Conservation (phyloP, 2,113 vertebrate species). For the Callaeas wilsoni region DNA sequence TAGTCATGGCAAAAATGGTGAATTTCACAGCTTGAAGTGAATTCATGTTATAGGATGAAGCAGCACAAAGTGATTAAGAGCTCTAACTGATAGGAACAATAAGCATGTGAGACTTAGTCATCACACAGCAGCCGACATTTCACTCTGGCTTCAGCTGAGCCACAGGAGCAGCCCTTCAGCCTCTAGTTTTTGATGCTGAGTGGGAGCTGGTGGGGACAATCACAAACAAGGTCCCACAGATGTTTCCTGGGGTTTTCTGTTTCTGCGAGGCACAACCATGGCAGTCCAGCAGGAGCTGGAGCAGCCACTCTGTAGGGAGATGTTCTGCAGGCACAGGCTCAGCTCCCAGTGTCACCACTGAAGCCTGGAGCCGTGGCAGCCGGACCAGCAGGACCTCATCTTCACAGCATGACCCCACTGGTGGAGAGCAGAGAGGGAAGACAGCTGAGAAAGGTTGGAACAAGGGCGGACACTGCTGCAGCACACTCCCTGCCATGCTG, state of each 20-base stretch:
- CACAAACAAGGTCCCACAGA: neutral
- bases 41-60: slow-evolving; percentile 28
- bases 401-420: neutral
- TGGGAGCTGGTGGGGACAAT: neutral
- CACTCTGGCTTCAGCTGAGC: neutral
- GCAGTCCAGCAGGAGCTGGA: neutral
- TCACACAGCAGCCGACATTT: neutral
- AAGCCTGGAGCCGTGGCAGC: neutral
- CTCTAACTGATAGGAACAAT: slow-evolving; percentile 40
- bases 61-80: slow-evolving; percentile 49
- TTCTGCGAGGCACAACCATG: neutral
- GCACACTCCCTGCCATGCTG: neutral
- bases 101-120: slow-evolving; percentile 56
- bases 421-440: neutral
- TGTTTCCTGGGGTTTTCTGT: neutral
- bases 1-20: slow-evolving; percentile 49
- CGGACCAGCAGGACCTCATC: neutral
- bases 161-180: neutral
- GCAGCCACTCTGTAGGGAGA: neutral
- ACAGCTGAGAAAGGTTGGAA: neutral
- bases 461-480: neutral
- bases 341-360: fast-evolving
- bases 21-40: slow-evolving; percentile 59
- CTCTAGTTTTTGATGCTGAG: neutral
- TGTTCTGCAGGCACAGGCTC: neutral